Evolutionary conservation across 2,113 vertebrate genomes (phyloP).

Genomic region (Octodon degus): DNA sequence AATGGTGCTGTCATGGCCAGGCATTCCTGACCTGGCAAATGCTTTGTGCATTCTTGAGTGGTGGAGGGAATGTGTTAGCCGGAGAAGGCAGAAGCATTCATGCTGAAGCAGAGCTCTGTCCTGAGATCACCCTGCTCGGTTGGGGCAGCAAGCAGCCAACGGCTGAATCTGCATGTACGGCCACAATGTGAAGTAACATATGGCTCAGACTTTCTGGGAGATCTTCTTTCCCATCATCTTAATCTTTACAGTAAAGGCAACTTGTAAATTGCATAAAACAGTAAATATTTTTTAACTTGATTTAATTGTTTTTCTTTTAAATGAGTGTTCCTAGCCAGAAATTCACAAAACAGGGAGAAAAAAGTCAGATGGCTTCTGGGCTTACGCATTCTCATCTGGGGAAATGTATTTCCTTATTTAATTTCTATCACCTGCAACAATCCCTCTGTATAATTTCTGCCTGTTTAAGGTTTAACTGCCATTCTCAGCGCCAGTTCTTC

Average conservation of each 20-base stretch:
- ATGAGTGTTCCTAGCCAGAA: background rate
- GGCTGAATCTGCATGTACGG: background rate
- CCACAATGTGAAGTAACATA: constrained; percentile 36
- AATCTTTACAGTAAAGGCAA: constrained; percentile 48
- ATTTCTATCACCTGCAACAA: constrained; percentile 35
- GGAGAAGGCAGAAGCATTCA: constrained; percentile 45
- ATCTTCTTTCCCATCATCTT: constrained; percentile 47
- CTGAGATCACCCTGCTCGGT: constrained; percentile 67
- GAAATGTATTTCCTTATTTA: background rate
- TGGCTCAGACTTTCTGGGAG: constrained; percentile 56
- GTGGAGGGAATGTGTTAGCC: constrained; percentile 33
- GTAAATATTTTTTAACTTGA: constrained; percentile 7
- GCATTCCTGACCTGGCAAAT: constrained; percentile 65
- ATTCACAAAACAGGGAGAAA: background rate
- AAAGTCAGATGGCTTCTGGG: background rate
- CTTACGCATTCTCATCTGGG: background rate
- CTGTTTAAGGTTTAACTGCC: background rate
- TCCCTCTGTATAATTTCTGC: background rate
- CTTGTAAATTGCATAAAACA: constrained; percentile 49
- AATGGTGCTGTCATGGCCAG: constrained; percentile 63
- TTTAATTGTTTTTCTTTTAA: constrained; percentile 36
- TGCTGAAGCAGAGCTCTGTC: constrained; percentile 56
- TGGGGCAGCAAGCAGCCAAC: constrained; percentile 66
- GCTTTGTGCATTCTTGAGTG: constrained; percentile 56
- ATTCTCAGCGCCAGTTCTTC: background rate